Conservation (phyloP, 2,113 vertebrate genomes). For the Platichthys stellatus region DNA sequence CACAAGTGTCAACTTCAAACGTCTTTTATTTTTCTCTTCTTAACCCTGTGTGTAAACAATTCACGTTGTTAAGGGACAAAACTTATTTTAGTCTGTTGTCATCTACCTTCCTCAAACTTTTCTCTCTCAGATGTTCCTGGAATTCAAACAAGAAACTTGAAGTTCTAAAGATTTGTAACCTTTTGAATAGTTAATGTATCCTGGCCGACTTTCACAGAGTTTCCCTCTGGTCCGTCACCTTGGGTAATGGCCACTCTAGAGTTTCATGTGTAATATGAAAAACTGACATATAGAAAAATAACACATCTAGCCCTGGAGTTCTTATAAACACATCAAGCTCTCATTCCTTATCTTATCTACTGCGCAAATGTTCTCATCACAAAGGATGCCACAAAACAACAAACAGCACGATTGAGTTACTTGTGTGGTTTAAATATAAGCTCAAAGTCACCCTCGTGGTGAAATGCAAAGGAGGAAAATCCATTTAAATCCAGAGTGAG, state of each 20-base stretch:
- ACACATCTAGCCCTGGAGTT: neutral
- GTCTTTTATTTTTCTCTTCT: neutral
- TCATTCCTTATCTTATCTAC: conserved; percentile 10
- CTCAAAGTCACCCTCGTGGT: conserved; percentile 35
- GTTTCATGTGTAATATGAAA: neutral
- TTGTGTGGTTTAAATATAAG: conserved; percentile 12
- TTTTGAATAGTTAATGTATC: neutral
- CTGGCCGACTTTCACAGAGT: neutral
- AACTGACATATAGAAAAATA: neutral
- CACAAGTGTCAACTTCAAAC: neutral
- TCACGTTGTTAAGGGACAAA: neutral
- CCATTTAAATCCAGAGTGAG: conserved; percentile 55
- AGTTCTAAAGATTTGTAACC: too few species aligned
- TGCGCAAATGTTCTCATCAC: conserved; percentile 31
- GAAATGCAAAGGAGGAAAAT: conserved; percentile 38
- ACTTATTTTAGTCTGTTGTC: neutral
- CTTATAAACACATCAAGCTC: conserved; percentile 35
- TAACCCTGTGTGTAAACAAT: neutral
- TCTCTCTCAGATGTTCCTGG: neutral
- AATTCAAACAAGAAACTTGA: neutral
- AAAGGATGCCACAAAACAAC: conserved; percentile 24
- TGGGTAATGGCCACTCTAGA: neutral
- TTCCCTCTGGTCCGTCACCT: neutral
- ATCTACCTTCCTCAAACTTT: neutral
- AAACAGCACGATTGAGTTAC: conserved; percentile 42